phyloP scores from a whole-genome alignment of 2,888 invertebrate species.

The Drosophila percnosoma region DNA sequence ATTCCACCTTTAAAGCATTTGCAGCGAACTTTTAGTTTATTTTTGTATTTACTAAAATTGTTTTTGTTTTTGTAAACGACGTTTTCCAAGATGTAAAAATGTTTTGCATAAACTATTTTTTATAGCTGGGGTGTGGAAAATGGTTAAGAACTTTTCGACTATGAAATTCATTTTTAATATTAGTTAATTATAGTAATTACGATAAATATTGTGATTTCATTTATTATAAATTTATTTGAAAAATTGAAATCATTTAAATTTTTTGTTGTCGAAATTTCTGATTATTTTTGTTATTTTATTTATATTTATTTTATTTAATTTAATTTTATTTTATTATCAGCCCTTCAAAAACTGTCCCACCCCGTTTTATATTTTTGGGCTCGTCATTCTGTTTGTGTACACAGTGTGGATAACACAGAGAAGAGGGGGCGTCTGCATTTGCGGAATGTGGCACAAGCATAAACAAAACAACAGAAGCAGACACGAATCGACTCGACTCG shows the following conservation, averaged over 20 bases:
- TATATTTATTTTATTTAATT: background rate
- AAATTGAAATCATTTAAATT: too few species aligned
- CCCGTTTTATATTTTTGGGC: constrained; percentile 5
- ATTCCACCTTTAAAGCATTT: background rate
- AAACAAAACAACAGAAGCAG: background rate
- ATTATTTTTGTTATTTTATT: too few species aligned
- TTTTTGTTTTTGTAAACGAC: background rate
- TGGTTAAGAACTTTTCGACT: background rate
- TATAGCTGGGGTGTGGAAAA: too few species aligned
- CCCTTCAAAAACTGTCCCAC: background rate
- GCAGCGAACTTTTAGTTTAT: background rate
- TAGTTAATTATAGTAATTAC: too few species aligned
- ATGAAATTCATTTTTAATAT: too few species aligned
- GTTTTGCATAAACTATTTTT: background rate
- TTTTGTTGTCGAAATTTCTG: too few species aligned
- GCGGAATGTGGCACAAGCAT: constrained; percentile 22
- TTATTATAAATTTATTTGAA: background rate
- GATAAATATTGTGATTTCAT: background rate
- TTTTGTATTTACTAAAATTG: background rate
- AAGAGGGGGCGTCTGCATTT: constrained; percentile 20
- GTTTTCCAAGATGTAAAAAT: background rate
- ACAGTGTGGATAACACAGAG: constrained; percentile 37
- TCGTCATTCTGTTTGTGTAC: constrained; percentile 35
- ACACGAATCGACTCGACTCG: background rate
- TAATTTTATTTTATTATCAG: background rate